Conservation (phyloP, 2,888 invertebrate species). For the Agonopterix subpropinquella region DNA sequence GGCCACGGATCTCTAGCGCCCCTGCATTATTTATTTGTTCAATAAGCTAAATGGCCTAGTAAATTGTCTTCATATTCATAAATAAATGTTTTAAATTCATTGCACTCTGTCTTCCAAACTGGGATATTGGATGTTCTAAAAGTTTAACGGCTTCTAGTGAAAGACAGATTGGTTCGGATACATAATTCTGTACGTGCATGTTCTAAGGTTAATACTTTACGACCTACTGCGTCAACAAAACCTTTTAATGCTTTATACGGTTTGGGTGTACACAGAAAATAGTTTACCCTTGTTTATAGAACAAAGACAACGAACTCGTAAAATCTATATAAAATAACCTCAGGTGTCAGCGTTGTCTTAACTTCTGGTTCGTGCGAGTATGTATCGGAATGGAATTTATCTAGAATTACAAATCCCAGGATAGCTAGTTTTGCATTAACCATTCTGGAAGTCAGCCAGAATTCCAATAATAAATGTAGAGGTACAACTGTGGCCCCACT, state of each 20-base stretch:
- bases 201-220: conserved; percentile 27
- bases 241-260: conserved; percentile 41
- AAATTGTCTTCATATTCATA: conserved; percentile 35
- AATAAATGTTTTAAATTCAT: conserved; percentile 18
- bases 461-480: neutral
- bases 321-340: conserved; percentile 46
- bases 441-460: conserved; percentile 2
- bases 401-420: conserved; percentile 2
- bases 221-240: conserved; percentile 36
- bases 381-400: neutral
- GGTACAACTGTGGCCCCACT: neutral
- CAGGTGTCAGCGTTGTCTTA: conserved; percentile 16
- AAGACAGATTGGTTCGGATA: conserved; percentile 2
- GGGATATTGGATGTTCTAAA: neutral
- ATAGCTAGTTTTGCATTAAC: neutral
- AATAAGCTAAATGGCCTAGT: conserved; percentile 62
- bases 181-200: conserved; percentile 2
- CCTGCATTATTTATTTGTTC: conserved; percentile 67
- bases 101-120: conserved; percentile 1
- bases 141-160: neutral
- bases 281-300: conserved; percentile 46
- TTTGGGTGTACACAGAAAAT: conserved; percentile 43
- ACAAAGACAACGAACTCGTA: conserved; percentile 71
- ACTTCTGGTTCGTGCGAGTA: neutral
- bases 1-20: conserved; percentile 67